These are phyloP conservation scores for Macaca nemestrina DNA, from an alignment of 2,113 vertebrate species.

Conservation along the genomic window DNA sequence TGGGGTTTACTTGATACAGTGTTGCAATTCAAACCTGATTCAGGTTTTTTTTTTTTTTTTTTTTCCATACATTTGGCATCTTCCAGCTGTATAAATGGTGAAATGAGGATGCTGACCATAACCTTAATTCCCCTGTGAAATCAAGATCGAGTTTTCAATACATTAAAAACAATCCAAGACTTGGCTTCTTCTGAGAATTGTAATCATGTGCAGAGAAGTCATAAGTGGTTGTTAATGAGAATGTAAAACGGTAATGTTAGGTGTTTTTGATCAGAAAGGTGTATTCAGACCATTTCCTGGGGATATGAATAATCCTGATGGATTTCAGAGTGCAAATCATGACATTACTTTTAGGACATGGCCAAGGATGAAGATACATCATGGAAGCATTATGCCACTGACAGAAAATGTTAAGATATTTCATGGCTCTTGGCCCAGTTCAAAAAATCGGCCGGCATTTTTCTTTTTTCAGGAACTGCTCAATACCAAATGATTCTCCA, in stretches of 20 bases:
- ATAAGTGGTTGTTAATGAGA: slow-evolving; percentile 66
- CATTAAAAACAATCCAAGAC: background rate
- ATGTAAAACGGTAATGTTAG: slow-evolving; percentile 13
- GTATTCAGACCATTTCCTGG: slow-evolving; percentile 63
- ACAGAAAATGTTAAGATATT: slow-evolving; percentile 69
- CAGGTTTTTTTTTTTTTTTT: background rate
- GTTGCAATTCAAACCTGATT: background rate
- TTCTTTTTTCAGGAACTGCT: background rate
- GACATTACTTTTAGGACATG: slow-evolving; percentile 33
- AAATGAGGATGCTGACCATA: background rate
- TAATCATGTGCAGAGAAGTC: slow-evolving; percentile 5
- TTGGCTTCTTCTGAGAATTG: slow-evolving; percentile 41
- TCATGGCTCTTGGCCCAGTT: slow-evolving; percentile 5
- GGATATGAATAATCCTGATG: slow-evolving; percentile 61
- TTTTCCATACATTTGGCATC: background rate
- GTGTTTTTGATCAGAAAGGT: slow-evolving; percentile 59
- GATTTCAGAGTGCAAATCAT: slow-evolving; percentile 69
- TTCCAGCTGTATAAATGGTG: background rate
- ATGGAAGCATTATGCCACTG: slow-evolving; percentile 66
- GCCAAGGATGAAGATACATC: slow-evolving; percentile 44
- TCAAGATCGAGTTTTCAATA: slow-evolving; percentile 44
- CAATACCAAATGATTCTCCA: background rate
- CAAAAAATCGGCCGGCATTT: background rate
- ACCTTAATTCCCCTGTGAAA: slow-evolving; percentile 16
- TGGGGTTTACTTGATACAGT: background rate